Percentiles rank a stretch among this genome's conserved stretches.
These are phyloP conservation scores for Xiphias gladius DNA, from an alignment of 2,113 vertebrate genomes.

Conservation along the genomic window DNA sequence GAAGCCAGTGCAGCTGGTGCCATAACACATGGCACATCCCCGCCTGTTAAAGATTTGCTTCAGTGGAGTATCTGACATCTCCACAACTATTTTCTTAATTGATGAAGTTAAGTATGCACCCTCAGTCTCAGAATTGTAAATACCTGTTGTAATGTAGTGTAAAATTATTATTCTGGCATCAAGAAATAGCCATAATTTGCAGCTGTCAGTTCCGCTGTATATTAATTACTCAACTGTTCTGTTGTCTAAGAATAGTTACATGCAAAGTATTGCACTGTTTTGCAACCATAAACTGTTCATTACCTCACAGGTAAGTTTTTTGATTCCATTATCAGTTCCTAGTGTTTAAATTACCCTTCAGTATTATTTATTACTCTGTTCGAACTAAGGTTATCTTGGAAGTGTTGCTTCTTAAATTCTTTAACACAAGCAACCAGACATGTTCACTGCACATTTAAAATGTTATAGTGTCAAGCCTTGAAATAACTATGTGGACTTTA, in stretches of 20 bases:
- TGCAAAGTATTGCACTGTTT: slow-evolving; percentile 52
- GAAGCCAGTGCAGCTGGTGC: slow-evolving; percentile 77
- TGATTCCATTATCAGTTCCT: slow-evolving; percentile 23
- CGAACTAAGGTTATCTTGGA: slow-evolving; percentile 17
- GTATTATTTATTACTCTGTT: slow-evolving; percentile 26
- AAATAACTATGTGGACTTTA: slow-evolving; percentile 59
- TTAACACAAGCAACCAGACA: not conserved
- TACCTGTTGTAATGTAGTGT: slow-evolving; percentile 81
- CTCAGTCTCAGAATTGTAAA: slow-evolving; percentile 69
- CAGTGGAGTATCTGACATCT: slow-evolving; percentile 83
- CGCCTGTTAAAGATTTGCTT: slow-evolving; percentile 79
- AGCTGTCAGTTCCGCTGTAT: slow-evolving; percentile 72
- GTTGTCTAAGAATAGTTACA: slow-evolving; percentile 63
- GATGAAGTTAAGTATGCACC: slow-evolving; percentile 80
- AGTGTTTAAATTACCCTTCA: slow-evolving; percentile 25
- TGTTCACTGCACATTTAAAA: slow-evolving; percentile 26
- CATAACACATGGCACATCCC: slow-evolving; percentile 74
- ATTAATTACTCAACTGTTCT: slow-evolving; percentile 66
- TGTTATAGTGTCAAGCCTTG: slow-evolving; percentile 48
- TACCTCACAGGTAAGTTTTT: slow-evolving; percentile 35
- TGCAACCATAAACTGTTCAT: slow-evolving; percentile 41
- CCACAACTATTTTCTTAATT: slow-evolving; percentile 81
- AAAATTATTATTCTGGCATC: slow-evolving; percentile 76
- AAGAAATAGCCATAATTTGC: slow-evolving; percentile 71
- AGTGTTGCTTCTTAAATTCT: not conserved